phyloP scores from a whole-genome alignment of 2,113 vertebrate genomes.

The Myiopsitta monachus region DNA sequence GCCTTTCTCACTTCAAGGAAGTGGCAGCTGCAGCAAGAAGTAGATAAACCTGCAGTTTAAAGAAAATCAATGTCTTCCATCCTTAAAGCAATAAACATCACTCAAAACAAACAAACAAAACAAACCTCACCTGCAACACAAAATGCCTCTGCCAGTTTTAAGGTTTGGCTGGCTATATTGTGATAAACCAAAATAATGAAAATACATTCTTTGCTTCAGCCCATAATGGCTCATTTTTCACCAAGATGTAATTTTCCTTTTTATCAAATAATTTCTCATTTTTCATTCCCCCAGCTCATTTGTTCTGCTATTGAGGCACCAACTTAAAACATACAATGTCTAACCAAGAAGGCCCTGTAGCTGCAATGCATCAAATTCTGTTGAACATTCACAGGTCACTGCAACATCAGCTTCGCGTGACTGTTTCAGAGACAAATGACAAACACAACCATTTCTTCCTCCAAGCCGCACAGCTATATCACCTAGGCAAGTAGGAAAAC shows the following conservation, averaged over 20 bases:
- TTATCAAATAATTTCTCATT: neutral
- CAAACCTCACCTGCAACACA: neutral
- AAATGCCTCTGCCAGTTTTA: neutral
- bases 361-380: slow-evolving; percentile 36
- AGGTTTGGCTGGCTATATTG: neutral
- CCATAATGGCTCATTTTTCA: neutral
- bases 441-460: neutral
- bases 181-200: neutral
- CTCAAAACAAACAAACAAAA: neutral
- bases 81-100: neutral
- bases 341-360: slow-evolving; percentile 29
- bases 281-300: neutral
- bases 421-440: neutral
- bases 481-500: neutral
- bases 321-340: neutral
- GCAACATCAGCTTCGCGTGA: neutral
- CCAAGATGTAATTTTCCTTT: neutral
- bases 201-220: neutral
- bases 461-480: neutral
- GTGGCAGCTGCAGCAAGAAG: neutral
- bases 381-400: neutral
- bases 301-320: neutral
- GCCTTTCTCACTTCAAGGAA: neutral
- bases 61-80: neutral
- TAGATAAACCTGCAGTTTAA: neutral